These are phyloP conservation scores for Erythrocebus patas DNA, from an alignment of 2,113 vertebrate species.

Conservation along the genomic window DNA sequence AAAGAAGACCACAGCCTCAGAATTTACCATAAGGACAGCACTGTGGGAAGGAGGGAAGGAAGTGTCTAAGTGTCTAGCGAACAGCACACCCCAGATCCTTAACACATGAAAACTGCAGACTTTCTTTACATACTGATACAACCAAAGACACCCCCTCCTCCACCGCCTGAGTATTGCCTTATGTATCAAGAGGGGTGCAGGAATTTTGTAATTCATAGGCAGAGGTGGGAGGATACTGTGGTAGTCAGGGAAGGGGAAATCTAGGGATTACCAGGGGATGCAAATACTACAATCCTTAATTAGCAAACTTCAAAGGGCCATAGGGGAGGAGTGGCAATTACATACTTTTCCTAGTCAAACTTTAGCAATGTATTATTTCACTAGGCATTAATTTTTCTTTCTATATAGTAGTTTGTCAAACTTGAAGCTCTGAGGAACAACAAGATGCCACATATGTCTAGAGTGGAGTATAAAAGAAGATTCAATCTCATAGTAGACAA, in stretches of 20 bases:
- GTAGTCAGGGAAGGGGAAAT: not conserved
- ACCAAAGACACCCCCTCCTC: rapidly evolving
- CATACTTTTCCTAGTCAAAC: not conserved
- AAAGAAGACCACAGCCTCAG: not conserved
- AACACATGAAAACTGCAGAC: not conserved
- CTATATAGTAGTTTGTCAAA: not conserved
- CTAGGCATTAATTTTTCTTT: not conserved
- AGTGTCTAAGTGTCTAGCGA: not conserved
- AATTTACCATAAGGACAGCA: not conserved
- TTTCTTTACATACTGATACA: not conserved
- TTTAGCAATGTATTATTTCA: not conserved
- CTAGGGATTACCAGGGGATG: not conserved
- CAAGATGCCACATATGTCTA: not conserved
- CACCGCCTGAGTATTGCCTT: not conserved
- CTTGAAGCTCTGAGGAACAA: not conserved
- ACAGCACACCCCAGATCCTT: not conserved
- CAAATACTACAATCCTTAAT: not conserved
- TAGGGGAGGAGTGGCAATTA: not conserved
- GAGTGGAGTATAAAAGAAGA: not conserved
- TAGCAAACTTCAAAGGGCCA: not conserved
- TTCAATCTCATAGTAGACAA: not conserved
- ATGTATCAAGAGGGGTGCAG: not conserved
- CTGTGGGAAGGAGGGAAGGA: not conserved
- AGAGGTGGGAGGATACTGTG: not conserved
- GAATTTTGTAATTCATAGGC: not conserved